Conservation (phyloP, 2,113 vertebrate species). For the Actenoides hombroni region DNA sequence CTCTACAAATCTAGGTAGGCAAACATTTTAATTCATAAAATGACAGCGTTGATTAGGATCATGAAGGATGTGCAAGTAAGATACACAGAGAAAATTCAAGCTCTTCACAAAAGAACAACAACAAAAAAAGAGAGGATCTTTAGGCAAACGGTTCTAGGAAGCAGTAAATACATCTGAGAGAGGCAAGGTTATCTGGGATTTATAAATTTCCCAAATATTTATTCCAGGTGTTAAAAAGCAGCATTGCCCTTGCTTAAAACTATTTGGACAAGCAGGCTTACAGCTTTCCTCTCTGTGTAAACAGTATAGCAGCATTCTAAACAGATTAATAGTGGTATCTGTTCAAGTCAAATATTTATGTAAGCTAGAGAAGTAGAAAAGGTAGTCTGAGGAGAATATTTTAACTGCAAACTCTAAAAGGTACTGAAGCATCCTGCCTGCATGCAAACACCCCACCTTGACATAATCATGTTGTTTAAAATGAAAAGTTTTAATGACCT, state of each 20-base stretch:
- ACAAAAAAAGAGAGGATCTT: background rate
- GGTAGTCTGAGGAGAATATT: slow-evolving; percentile 73
- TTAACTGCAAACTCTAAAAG: slow-evolving; percentile 70
- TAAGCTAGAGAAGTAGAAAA: slow-evolving; percentile 70
- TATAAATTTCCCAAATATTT: slow-evolving; percentile 93
- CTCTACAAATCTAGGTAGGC: background rate
- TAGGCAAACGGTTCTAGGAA: slow-evolving; percentile 77
- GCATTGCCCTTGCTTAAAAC: slow-evolving; percentile 76
- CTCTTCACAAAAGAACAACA: background rate
- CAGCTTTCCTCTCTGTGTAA: slow-evolving; percentile 84
- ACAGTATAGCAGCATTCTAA: slow-evolving; percentile 83
- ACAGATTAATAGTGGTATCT: slow-evolving; percentile 90
- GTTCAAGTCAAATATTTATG: slow-evolving; percentile 92
- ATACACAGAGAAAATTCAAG: background rate
- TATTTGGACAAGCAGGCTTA: slow-evolving; percentile 78
- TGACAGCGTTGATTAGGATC: background rate
- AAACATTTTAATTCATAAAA: background rate
- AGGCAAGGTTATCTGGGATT: slow-evolving; percentile 83
- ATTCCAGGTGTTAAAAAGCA: slow-evolving; percentile 87
- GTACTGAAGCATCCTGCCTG: slow-evolving; percentile 54
- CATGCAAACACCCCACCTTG: slow-evolving; percentile 53
- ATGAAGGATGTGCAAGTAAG: background rate
- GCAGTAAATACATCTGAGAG: slow-evolving; percentile 76
- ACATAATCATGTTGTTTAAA: slow-evolving; percentile 62
- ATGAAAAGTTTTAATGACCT: slow-evolving; percentile 22